Percentiles rank a stretch among this genome's conserved stretches.
These are phyloP conservation scores for Amphipyra berbera DNA, from an alignment of 2,888 invertebrate species.

Conservation along the genomic window DNA sequence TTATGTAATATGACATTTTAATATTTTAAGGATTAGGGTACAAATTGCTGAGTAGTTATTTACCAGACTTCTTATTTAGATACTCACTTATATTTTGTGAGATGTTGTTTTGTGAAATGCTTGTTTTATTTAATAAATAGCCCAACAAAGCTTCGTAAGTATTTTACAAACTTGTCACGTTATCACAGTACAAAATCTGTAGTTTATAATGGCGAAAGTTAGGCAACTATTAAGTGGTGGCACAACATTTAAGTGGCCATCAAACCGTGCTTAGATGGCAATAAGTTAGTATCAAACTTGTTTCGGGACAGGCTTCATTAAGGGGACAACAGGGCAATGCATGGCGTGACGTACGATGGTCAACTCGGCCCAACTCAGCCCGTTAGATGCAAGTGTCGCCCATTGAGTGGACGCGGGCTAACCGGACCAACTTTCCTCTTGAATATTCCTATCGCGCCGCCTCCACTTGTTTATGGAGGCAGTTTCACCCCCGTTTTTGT, in stretches of 20 bases:
- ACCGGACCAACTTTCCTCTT: constrained; percentile 83
- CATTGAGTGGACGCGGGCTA: constrained; percentile 72
- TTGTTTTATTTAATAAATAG: neutral
- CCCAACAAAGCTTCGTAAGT: constrained; percentile 29
- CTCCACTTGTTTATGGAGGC: constrained; percentile 82
- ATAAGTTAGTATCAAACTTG: constrained; percentile 85
- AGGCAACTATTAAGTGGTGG: constrained; percentile 78
- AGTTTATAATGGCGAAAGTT: constrained; percentile 83
- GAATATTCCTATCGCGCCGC: constrained; percentile 83
- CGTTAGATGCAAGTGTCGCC: constrained; percentile 87
- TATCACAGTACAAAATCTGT: constrained; percentile 64
- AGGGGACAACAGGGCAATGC: constrained; percentile 77
- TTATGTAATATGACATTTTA: too few species aligned
- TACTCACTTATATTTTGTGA: neutral
- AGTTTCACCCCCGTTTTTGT: constrained; percentile 78
- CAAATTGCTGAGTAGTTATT: neutral
- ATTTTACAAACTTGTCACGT: constrained; percentile 58
- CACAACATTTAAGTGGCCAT: constrained; percentile 83
- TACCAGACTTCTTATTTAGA: too few species aligned
- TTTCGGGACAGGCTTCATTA: constrained; percentile 83
- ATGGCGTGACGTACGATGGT: constrained; percentile 76
- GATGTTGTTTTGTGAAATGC: neutral
- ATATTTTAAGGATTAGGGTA: neutral
- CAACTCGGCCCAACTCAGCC: constrained; percentile 73
- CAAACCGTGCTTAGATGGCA: constrained; percentile 84